Evolutionary conservation across 2,888 invertebrate genomes (phyloP), one percentile per base, ranked within the genome.

Genomic region (Phorcus lineatus): DNA sequence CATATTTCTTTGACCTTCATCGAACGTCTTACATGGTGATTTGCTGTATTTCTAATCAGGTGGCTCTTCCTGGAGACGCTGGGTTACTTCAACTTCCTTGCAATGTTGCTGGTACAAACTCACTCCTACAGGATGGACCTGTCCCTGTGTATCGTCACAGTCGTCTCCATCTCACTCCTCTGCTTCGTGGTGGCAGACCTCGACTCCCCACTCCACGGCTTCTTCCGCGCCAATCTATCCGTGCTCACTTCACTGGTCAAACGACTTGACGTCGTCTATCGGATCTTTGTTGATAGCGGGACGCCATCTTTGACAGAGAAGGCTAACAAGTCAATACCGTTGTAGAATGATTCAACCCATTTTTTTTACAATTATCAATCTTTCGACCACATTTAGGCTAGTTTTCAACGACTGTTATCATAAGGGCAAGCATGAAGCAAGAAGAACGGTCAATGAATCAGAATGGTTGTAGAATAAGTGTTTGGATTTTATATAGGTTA

Each of bases 41-140:
- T 36, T 4, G 2, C 36, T 4, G 4, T 47, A 6, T 47, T 57
- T 36, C 84, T 53, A 67, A n/a, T n/a, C 80, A 88, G 88, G 78
- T 88, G 88, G 88, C 83, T 83, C 19, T 87, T 89, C 77, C 82
- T 89, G 81, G 89, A 89, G 81, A 82, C 82, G 2, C 85, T 89
- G 17, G 88, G 88, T 9, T 88, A 86, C 83, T 88, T 88, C 77
- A 84, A 87, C 13, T 88, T 88, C 79, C 82, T 88, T 31, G 89
- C 88, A 3, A 85, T 89, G 57, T 77, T 87, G 76, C 81, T 89
- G 80, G 78, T 88, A 40, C 80, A 81, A 53, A 82, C 85, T 16
- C 70, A 86, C 28, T 88, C 88, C 16, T 84, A 86, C 57, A 78
- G 85, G 13, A 77, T 86, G 67, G 87, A 88, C 76, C 83, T 89